Evolutionary conservation across 1,140 invertebrate species (phyloP), one percentile per base, ranked within the genome.

Genomic region (Anagrus nilaparvatae): DNA sequence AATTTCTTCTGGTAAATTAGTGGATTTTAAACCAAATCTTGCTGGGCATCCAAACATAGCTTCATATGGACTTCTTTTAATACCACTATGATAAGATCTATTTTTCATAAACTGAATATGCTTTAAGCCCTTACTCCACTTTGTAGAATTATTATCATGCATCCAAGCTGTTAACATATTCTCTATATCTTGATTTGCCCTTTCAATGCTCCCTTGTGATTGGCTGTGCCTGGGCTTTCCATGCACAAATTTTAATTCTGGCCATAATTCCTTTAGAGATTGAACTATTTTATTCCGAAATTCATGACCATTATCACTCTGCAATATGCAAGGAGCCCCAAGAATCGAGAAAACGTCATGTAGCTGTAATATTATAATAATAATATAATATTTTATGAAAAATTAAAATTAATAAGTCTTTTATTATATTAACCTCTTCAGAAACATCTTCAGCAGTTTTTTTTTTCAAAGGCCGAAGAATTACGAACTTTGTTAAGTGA

Each of bases 101-200:
- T 59, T 61, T 47, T 60, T 64, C 46, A 46, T 53, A 30, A 51
- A 47, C 43, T 63, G 59, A 7, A 62, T 33, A 46, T 55, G 60
- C 17, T 37, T 29, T 23, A 56, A 24, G 17, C 48, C 56, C 47
- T 59, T 41, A 28, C 24, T 38, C 53, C 52, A 65, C 17, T 48
- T 24, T 7, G 3, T 36, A 48, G 37, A 48, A 18, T 59, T 44
- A 29, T 59, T 55, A n/a, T 47, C 46, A 18, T 38, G 18, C 55
- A 65, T 52, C 57, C 56, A 59, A 28, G 57, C 42, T 30, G 20
- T 43, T 7, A 67, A 43, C 51, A 63, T 63, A 42, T 60, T 60
- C 48, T 65, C 47, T 19, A 68, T 55, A 35, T 67, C 63, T 49
- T 60, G 55, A 46, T 66, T 68, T 4, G 51, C 50, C 30, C 53